Percentiles rank a stretch among this genome's conserved stretches.
Conservation (phyloP, 2,113 vertebrate species). For the Ochotona princeps region DNA sequence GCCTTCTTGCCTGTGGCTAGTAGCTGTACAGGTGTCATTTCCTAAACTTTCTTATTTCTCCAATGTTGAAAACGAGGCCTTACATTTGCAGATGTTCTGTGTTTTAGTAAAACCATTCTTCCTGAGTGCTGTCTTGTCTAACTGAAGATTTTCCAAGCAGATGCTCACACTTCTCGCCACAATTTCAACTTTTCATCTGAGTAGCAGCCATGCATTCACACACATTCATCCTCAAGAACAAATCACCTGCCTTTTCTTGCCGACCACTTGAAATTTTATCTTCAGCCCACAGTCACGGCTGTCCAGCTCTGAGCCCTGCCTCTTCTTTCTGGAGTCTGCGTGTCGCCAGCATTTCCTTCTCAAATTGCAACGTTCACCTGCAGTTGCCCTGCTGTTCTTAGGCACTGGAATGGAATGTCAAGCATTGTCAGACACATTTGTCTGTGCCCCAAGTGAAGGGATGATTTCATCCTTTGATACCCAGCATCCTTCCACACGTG, state of each 20-base stretch:
- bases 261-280: constrained; percentile 68
- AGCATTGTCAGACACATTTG: neutral
- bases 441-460: neutral
- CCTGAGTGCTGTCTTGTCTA: constrained; percentile 66
- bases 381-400: constrained; percentile 49
- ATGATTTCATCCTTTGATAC: neutral
- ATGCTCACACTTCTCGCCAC: constrained; percentile 62
- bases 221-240: constrained; percentile 43
- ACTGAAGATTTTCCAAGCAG: constrained; percentile 65
- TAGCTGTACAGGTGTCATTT: neutral
- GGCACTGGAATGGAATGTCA: constrained; percentile 41
- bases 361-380: neutral
- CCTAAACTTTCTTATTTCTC: neutral
- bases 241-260: constrained; percentile 69
- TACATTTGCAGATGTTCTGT: neutral
- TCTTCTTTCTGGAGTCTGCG: neutral
- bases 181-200: constrained; percentile 60
- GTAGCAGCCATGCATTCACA: constrained; percentile 72
- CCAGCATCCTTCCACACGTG: neutral
- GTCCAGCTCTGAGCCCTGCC: constrained; percentile 52
- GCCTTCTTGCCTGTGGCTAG: neutral
- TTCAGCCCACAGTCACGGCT: neutral
- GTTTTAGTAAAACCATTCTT: constrained; percentile 63
- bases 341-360: neutral
- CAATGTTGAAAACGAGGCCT: neutral